phyloP scores from a whole-genome alignment of 2,888 invertebrate genomes.

The Nebria brevicollis region DNA sequence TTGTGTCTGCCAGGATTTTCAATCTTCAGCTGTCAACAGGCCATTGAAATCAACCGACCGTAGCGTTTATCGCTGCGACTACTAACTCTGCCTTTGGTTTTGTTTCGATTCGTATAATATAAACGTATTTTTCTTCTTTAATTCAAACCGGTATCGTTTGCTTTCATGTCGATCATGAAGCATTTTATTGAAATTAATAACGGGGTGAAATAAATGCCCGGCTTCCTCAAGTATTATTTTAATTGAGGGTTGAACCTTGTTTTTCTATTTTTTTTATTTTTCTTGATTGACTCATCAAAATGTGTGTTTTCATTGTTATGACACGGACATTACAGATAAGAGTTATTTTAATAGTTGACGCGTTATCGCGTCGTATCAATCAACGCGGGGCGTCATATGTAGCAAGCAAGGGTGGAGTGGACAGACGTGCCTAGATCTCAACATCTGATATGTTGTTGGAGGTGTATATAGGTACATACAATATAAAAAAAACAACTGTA shows the following conservation, averaged over 20 bases:
- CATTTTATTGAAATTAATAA: background rate
- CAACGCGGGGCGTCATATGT: background rate
- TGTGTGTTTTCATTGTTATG: background rate
- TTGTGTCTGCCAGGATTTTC: slow-evolving; percentile 8
- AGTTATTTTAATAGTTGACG: background rate
- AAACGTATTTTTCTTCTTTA: background rate
- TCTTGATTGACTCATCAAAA: background rate
- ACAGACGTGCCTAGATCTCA: background rate
- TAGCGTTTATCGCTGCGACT: background rate
- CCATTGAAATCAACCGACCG: slow-evolving; percentile 1
- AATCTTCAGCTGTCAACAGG: slow-evolving; percentile 12
- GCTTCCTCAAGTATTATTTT: too few species aligned
- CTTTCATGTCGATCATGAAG: background rate
- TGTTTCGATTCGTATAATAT: background rate
- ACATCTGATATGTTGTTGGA: background rate
- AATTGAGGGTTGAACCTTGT: background rate
- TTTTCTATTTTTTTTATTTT: background rate
- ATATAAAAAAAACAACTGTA: background rate
- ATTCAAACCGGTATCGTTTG: background rate
- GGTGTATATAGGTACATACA: background rate
- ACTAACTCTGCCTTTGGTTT: background rate
- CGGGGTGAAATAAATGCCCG: too few species aligned
- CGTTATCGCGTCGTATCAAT: background rate
- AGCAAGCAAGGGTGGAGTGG: background rate
- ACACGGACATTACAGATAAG: background rate